phyloP scores from a whole-genome alignment of 2,113 vertebrate genomes.

The Meles meles region DNA sequence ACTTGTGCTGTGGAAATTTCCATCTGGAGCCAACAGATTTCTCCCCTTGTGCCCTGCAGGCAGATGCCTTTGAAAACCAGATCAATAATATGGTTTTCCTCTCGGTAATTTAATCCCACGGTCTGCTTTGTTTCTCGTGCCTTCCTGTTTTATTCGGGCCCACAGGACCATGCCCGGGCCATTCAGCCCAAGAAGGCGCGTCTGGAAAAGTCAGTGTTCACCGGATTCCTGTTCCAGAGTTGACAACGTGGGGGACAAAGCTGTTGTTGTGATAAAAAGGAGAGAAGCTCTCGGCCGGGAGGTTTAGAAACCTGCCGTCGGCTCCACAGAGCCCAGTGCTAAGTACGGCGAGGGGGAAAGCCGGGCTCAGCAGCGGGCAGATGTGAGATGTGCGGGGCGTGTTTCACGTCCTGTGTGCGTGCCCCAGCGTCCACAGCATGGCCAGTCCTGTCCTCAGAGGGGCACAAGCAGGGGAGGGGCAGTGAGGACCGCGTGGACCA shows the following conservation, averaged over 20 bases:
- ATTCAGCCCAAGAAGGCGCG: not conserved
- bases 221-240: constrained; percentile 42
- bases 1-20: constrained; percentile 52
- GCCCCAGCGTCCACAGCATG: not conserved
- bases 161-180: not conserved
- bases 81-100: constrained; percentile 40
- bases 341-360: not conserved
- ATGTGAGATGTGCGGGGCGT: not conserved
- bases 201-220: constrained; percentile 64
- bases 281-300: not conserved
- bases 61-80: constrained; percentile 53
- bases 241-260: constrained; percentile 34
- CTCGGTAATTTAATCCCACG: not conserved
- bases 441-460: not conserved
- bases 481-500: not conserved
- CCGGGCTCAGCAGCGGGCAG: not conserved
- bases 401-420: not conserved
- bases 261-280: constrained; percentile 38
- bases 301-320: not conserved
- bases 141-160: constrained; percentile 28
- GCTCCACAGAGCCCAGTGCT: not conserved
- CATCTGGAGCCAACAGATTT: not conserved
- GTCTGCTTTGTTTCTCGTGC: constrained; percentile 44
- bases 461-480: not conserved
- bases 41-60: not conserved